Evolutionary conservation across 2,113 vertebrate species (phyloP).

Genomic region (Collichthys lucidus): DNA sequence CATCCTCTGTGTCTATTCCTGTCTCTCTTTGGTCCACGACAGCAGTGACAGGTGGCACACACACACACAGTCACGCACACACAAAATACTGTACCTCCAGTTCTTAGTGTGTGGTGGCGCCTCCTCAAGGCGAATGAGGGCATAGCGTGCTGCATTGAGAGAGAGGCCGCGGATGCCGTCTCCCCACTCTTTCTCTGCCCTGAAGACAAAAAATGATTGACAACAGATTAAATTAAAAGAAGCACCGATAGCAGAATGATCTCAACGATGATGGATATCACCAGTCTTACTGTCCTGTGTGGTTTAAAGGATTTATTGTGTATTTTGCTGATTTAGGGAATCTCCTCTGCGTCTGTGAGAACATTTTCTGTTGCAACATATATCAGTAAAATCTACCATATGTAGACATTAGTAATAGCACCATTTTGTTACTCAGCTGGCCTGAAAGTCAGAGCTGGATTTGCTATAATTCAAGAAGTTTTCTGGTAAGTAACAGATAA

Average conservation of each 20-base stretch:
- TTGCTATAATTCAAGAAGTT: not conserved
- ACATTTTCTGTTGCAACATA: not conserved
- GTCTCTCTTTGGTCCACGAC: conserved; percentile 5
- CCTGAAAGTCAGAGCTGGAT: not conserved
- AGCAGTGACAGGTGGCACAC: conserved; percentile 23
- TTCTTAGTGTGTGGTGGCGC: conserved; percentile 97
- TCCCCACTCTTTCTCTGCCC: conserved; percentile 98
- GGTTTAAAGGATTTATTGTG: not conserved
- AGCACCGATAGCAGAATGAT: not conserved
- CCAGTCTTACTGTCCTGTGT: not conserved
- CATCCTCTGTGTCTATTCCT: conserved; percentile 40
- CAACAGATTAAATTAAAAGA: not conserved
- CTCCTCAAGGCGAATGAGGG: conserved; percentile 93
- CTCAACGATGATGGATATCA: not conserved
- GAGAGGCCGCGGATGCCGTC: conserved; percentile 95
- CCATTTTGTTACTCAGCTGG: not conserved
- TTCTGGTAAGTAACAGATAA: not conserved
- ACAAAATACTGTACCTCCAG: conserved; percentile 88
- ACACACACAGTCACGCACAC: not conserved
- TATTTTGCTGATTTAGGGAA: not conserved
- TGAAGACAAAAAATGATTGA: conserved; percentile 54
- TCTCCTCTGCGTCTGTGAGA: not conserved
- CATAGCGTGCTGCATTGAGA: conserved; percentile 94
- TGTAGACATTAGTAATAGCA: not conserved
- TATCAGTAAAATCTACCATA: not conserved